phyloP scores from a whole-genome alignment of 2,797 vertebrate species.

The Somateria mollissima region DNA sequence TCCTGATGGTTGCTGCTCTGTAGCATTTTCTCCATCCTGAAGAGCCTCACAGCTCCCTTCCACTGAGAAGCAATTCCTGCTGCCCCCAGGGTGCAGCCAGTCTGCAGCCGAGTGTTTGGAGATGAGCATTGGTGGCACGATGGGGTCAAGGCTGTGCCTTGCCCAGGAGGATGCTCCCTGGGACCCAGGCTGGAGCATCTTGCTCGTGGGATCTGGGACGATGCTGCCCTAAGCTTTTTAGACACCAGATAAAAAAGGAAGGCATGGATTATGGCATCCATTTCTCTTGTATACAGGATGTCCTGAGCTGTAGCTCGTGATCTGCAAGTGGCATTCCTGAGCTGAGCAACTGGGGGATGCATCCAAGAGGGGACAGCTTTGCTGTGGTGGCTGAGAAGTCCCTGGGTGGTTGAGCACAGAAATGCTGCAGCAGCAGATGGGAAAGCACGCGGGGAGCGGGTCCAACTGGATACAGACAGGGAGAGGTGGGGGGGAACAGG shows the following conservation, averaged over 20 bases:
- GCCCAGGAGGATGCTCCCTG: too few species aligned
- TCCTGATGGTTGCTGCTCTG: not conserved
- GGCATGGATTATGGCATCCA: not conserved
- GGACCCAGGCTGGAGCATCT: not conserved
- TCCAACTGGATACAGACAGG: not conserved
- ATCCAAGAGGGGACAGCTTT: not conserved
- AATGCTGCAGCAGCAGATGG: not conserved
- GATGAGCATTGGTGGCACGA: not conserved
- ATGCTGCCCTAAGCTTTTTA: not conserved
- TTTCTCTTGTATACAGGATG: not conserved
- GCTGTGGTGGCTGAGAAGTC: not conserved
- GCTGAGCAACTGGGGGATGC: not conserved
- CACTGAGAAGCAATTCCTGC: not conserved
- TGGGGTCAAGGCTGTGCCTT: not conserved
- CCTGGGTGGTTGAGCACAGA: not conserved
- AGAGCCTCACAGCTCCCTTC: rapidly evolving
- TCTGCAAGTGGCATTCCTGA: not conserved
- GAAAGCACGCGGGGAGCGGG: rapidly evolving
- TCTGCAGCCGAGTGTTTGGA: not conserved
- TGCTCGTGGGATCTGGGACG: not conserved
- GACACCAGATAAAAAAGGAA: not conserved
- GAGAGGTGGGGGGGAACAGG: not conserved
- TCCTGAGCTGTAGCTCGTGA: not conserved
- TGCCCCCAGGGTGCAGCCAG: not conserved
- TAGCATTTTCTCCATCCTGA: not conserved